A percentile compares a stretch with the other conserved stretches of the same genome.
These are phyloP conservation scores for Osmerus mordax DNA, from an alignment of 2,113 vertebrate species.

Conservation along the genomic window DNA sequence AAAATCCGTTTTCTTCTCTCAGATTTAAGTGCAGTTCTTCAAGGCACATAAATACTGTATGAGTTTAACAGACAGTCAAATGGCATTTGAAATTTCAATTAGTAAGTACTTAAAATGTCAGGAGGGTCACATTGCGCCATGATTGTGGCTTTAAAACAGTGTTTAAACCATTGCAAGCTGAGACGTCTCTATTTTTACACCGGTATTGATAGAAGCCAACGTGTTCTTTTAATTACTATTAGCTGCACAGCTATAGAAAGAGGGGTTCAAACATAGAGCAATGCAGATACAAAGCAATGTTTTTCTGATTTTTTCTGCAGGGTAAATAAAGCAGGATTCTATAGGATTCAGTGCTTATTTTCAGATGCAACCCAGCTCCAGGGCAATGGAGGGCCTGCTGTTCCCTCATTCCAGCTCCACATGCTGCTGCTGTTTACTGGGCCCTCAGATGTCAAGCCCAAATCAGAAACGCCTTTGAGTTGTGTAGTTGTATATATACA, in stretches of 20 bases:
- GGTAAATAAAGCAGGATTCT: slow-evolving; percentile 23
- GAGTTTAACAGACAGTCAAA: slow-evolving; percentile 34
- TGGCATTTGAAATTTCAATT: slow-evolving; percentile 42
- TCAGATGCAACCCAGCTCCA: not conserved
- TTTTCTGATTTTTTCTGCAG: slow-evolving; percentile 29
- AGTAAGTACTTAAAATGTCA: slow-evolving; percentile 57
- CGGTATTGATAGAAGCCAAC: slow-evolving; percentile 47
- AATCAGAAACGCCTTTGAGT: not conserved
- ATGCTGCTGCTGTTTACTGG: not conserved
- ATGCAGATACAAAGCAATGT: slow-evolving; percentile 15
- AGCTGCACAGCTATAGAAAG: slow-evolving; percentile 32
- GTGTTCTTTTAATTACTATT: slow-evolving; percentile 47
- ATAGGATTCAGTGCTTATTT: slow-evolving; percentile 20
- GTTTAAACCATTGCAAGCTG: slow-evolving; percentile 50
- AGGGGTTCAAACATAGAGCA: slow-evolving; percentile 36
- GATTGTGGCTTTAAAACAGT: slow-evolving; percentile 63
- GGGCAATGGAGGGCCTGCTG: slow-evolving; percentile 4
- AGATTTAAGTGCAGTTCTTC: slow-evolving; percentile 28
- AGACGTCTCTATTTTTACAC: slow-evolving; percentile 62
- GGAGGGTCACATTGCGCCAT: slow-evolving; percentile 38
- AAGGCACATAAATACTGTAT: slow-evolving; percentile 39
- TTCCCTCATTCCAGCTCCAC: slow-evolving; percentile 10
- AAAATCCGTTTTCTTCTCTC: slow-evolving; percentile 15
- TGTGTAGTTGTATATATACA: not conserved
- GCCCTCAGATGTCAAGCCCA: slow-evolving; percentile 1